Evolutionary conservation across 2,113 vertebrate genomes (phyloP).

Genomic region (Neotoma lepida): DNA sequence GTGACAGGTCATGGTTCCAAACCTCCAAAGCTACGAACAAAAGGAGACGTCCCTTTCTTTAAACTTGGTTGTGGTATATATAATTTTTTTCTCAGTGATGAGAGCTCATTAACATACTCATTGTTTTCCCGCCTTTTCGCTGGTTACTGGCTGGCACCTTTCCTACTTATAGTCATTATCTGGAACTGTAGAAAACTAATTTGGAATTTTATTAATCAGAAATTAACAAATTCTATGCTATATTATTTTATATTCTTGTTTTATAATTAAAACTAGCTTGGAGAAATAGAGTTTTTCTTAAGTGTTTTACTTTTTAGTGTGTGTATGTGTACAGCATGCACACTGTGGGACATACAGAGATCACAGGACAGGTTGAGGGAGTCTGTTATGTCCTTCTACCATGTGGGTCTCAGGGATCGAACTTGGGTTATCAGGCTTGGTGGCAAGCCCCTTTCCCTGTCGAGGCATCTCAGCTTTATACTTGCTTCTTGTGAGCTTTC

Average conservation of each 20-base stretch:
- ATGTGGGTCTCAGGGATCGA: not conserved
- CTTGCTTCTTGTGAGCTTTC: not conserved
- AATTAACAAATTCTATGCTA: not conserved
- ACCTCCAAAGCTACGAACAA: not conserved
- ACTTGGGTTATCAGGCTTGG: not conserved
- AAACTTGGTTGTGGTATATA: not conserved
- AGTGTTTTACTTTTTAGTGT: not conserved
- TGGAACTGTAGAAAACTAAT: not conserved
- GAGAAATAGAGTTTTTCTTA: not conserved
- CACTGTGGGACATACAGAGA: not conserved
- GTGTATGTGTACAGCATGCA: not conserved
- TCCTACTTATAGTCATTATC: not conserved
- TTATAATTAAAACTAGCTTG: not conserved
- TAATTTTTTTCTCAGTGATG: not conserved
- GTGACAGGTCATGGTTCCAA: not conserved
- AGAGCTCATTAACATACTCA: not conserved
- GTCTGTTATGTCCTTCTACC: not conserved
- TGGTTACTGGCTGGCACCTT: not conserved
- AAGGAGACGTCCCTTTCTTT: not conserved
- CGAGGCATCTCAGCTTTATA: not conserved
- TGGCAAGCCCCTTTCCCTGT: not conserved
- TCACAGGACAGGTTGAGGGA: not conserved
- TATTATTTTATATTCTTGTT: not conserved
- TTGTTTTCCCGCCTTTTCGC: not conserved
- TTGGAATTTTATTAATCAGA: not conserved